Base-by-base conservation (phyloP, 2,888 invertebrate species). In the Molanna angustata region DNA sequence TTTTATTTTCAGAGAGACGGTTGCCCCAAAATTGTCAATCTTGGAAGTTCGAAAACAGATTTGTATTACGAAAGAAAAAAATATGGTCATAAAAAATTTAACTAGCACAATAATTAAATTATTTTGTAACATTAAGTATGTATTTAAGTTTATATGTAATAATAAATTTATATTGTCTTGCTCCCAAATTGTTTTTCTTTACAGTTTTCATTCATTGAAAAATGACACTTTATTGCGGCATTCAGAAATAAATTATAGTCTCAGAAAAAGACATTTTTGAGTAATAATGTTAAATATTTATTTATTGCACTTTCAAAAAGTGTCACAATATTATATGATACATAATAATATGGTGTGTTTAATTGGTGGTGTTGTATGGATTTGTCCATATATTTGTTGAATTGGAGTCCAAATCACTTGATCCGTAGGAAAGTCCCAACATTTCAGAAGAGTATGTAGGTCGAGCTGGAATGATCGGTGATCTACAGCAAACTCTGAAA, bases 51-150 rank as follows among this genome's bases (percentile, higher is more conserved):
- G 0, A 99, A 99, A 73, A 99, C 99, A 55, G 99, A 99, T 78
- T 77, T 99, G 65, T 99, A 99, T 75, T 99, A 99, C 67, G 99
- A 99, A 73, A 78, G 98, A 64, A 99, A 99, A 75, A 99, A 99
- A 78, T 99, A 98, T 79, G 98, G 98, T 1, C 98, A 98, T 72
- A 96, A 97, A 70, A 94, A 94, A 74, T 83, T 90, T 72, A 91
- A 84, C 65, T 46, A 54, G 49, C 14, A 27, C 27, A 27, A 27
- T 11, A 27, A 27, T 27, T 27, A 11, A 27, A 7, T 11, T 27
- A 27, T 27, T 27, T 27, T 27, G 27, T 27, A 27, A 27, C 11
- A 7, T 6, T 27, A 27, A 7, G 6, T 27, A 27, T 27, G 6
- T 27, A 27, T 27, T 27, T 27, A 7, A 27, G 6, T 7, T 11